Evolutionary conservation across 2,888 invertebrate genomes (phyloP), one percentile per base, ranked within the genome.

Genomic region (Venusia cambrica): DNA sequence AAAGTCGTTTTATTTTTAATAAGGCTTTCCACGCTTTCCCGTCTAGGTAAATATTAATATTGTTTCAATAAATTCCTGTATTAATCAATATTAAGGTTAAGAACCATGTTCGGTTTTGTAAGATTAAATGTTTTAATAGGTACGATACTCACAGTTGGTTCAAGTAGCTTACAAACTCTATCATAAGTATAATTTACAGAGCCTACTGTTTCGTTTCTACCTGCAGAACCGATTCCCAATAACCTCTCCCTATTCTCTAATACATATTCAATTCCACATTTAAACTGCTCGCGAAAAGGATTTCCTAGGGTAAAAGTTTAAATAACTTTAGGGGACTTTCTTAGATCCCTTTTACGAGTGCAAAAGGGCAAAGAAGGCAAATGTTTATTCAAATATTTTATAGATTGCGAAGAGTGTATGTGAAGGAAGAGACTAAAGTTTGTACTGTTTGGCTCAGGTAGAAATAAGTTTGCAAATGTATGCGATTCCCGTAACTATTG

Each of bases 321-420:
- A 84, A 84, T 77, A 85, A 85, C 81, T 85, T 85, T 84, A 78
- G 77, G 79, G 65, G 66, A 80, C 76, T 79, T 84, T 73, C 68
- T 66, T 64, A 74, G 70, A 74, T 74, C 78, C 83, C 79, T 81
- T 84, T 80, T 76, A 80, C 80, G 79, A 78, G 75, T 78, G 76
- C 73, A 72, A 79, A 83, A 81, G 80, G 81, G 79, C 78, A 75
- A 73, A 76, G 75, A 73, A 78, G 72, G 77, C 72, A 74, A 83
- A 85, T 83, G 81, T 84, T 84, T 84, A 83, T 83, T 83, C 80
- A 77, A 81, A 76, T 75, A 78, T 79, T 83, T 78, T 75, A 80
- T 79, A 76, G 78, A 79, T 81, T 77, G 62, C 69, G 61, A 62
- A 60, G 57, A 68, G 63, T 62, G 65, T 72, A 70, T 73, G 56